Base-by-base conservation (phyloP, 2,888 invertebrate species). In the Rotaria sp. region DNA sequence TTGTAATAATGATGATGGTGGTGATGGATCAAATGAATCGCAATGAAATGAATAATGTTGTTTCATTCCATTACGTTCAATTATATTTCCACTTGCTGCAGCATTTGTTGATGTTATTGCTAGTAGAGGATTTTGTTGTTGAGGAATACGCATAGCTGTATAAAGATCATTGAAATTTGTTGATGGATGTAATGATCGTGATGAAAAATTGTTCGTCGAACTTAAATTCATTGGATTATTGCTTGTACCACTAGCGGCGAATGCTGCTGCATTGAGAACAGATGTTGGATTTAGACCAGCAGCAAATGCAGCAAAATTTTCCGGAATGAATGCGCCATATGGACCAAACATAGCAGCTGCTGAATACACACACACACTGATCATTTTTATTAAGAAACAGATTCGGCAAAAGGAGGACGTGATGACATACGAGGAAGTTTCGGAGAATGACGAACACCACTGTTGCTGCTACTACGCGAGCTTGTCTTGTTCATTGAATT, bases 1-100 rank as follows among this genome's bases (percentile, higher is more conserved):
- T 90, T 95, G 91, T 90, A 91, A 91, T 26, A 10, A n/a, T 21
- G 24, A 41, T 24, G 75, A 41, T 90, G 91, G 91, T 67, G n/a
- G 67, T n/a, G 30, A 30, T 30, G 67, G 67, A 80, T 80, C 80
- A 35, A 35, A 35, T 26, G 80, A 80, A 45, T 80, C 80, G n/a
- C 45, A 45, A 80, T 80, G 45, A 41, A 45, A 80, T 38, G 74
- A 18, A 74, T 74, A 80, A 80, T 80, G 80, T 45, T n/a, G 24
- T 80, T 80, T 80, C 1, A 38, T 67, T 45, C 80, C 80, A 45
- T 45, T 45, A n/a, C 80, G 80, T n/a, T 80, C 45, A n/a, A n/a
- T 15, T 2, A 45, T 80, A 45, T 80, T 80, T n/a, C 80, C 80
- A 35, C 26, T 80, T 26, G 45, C 4, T 80, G n/a, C 45, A n/a